Percentiles rank a stretch among this genome's conserved stretches.
phyloP scores from a whole-genome alignment of 2,888 invertebrate species.

The Phengaris alcon region DNA sequence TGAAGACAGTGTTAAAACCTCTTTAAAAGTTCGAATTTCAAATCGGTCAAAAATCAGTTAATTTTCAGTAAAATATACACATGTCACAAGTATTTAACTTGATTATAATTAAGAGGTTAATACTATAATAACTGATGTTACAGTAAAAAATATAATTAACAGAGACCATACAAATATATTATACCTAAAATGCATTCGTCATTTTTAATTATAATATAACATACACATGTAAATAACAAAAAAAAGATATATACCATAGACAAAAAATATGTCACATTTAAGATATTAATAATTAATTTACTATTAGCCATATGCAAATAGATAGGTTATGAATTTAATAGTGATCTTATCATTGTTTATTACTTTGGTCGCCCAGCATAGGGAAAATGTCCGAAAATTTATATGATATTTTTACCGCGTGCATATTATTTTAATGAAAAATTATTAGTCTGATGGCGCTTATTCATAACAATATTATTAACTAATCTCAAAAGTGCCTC shows the following conservation, averaged over 20 bases:
- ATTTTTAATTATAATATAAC: background rate
- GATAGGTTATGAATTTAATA: background rate
- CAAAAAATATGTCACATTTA: conserved; percentile 6
- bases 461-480: background rate
- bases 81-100: background rate
- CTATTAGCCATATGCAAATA: background rate
- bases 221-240: conserved; percentile 19
- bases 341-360: background rate
- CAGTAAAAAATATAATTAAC: too few relatives aligned
- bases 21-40: background rate
- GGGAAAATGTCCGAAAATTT: background rate
- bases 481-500: background rate
- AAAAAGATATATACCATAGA: background rate
- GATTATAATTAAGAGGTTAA: background rate
- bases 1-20: too few relatives aligned
- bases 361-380: too few relatives aligned
- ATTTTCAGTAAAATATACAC: background rate
- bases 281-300: background rate
- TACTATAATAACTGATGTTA: too few relatives aligned
- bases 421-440: background rate
- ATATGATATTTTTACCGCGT: background rate
- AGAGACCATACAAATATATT: too few relatives aligned
- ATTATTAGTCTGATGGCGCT: background rate
- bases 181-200: conserved; percentile 12
- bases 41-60: background rate